Evolutionary conservation across 2,113 vertebrate genomes (phyloP), one percentile per base, ranked within the genome.

Genomic region (Ophiodon elongatus): DNA sequence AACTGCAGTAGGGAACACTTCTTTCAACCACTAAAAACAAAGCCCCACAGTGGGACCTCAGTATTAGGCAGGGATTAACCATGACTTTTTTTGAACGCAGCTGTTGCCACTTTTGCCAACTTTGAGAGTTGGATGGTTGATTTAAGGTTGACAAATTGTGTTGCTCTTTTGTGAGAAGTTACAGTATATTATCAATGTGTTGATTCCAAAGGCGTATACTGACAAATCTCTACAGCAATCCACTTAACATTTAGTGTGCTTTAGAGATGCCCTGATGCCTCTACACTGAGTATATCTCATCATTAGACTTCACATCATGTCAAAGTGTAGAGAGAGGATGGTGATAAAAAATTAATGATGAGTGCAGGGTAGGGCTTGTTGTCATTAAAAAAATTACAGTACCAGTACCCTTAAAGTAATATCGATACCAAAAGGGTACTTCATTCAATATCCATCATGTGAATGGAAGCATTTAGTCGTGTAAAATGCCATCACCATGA

Each of bases 131-230:
- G 84, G 66, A 37, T 73, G 73, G 84, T 85, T 75, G 56, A 78
- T 88, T 77, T 88, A 85, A 91, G 75, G 75, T 64, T 64, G 79
- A 63, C 56, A 79, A 54, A 79, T 73, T 35, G 37, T 64, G 59
- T 72, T 56, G 80, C 45, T 72, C 71, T 78, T 86, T 84, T 65
- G 85, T 82, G 76, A 77, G 84, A 54, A 62, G 73, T 59, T 50
- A 41, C 27, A 71, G 67, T 78, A 71, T 75, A 76, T 75, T 84
- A 72, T 83, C 60, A 67, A 33, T 62, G 62, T 35, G 80, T 66
- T 69, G 56, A 79, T 66, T 84, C 72, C 56, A 76, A 73, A 77
- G 69, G 63, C 35, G 2, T 89, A 82, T 73, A 77, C 66, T 71
- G 37, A 73, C 73, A 80, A 77, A 74, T 67, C 74, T 64, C 73